Conservation (phyloP, 2,888 invertebrate genomes). For the Cataglyphis livida region DNA sequence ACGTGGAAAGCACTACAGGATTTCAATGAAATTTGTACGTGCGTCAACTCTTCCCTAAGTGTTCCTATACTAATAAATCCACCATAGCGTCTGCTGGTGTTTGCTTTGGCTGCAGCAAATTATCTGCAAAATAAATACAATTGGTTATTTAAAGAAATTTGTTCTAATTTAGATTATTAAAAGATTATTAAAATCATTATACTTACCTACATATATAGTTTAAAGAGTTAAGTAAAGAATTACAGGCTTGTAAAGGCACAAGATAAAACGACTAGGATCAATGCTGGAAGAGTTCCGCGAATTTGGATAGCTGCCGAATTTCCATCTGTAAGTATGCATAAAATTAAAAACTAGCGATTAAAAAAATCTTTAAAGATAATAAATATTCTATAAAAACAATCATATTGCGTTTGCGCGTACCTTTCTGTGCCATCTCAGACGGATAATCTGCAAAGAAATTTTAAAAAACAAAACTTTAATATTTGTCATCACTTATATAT, state of each 20-base stretch:
- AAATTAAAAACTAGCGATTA: constrained; percentile 11
- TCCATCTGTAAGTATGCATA: constrained; percentile 2
- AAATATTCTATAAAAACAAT: background rate
- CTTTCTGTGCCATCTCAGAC: constrained; percentile 27
- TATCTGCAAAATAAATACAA: constrained; percentile 74
- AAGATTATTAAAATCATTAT: constrained; percentile 6
- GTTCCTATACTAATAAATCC: constrained; percentile 68
- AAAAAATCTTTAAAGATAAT: constrained; percentile 7
- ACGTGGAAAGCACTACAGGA: background rate
- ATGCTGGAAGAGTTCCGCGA: constrained; percentile 61
- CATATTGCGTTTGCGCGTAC: background rate
- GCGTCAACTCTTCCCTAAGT: constrained; percentile 67
- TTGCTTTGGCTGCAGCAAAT: constrained; percentile 85
- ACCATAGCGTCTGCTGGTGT: constrained; percentile 80
- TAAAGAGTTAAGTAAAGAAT: constrained; percentile 73
- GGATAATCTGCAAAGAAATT: constrained; percentile 29
- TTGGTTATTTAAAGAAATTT: constrained; percentile 4
- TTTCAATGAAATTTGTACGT: background rate
- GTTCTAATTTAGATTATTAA: background rate
- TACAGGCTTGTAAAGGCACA: constrained; percentile 80
- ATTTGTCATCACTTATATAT: background rate
- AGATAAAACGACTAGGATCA: constrained; percentile 79
- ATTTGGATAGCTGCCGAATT: constrained; percentile 61
- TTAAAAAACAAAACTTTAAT: background rate
- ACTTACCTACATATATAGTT: constrained; percentile 80